A percentile compares a stretch with the other conserved stretches of the same genome.
Conservation (phyloP, 2,888 invertebrate species). For the Drosophila greeni region DNA sequence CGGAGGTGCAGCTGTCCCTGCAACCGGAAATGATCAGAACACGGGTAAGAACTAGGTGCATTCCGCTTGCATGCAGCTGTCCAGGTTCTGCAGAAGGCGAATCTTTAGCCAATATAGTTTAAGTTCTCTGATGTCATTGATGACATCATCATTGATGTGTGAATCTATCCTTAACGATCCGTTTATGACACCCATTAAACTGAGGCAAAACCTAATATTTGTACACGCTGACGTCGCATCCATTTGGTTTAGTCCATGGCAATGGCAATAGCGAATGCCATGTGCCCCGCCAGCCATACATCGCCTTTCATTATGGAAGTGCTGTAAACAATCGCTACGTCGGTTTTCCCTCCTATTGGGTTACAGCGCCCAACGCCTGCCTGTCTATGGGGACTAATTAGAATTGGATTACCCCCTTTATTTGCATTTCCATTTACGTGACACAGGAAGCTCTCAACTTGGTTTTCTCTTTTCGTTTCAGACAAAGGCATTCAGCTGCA, state of each 20-base stretch:
- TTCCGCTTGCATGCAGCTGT: not conserved
- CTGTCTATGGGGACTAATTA: constrained; percentile 13
- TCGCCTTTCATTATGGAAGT: constrained; percentile 33
- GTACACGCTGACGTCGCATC: constrained; percentile 9
- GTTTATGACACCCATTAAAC: not conserved
- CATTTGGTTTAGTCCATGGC: constrained; percentile 10
- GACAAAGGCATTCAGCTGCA: constrained; percentile 54
- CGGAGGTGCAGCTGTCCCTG: constrained; percentile 5
- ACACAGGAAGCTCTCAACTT: constrained; percentile 19
- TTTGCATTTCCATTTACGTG: constrained; percentile 10
- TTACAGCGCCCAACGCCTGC: constrained; percentile 4
- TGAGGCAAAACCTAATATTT: constrained; percentile 8
- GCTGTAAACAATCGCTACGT: constrained; percentile 27
- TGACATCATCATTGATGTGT: not conserved
- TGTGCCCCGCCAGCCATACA: constrained; percentile 1
- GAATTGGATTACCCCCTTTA: constrained; percentile 10
- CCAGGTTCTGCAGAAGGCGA: not conserved
- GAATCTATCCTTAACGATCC: not conserved
- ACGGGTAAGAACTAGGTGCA: constrained; percentile 50
- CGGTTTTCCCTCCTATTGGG: constrained; percentile 17
- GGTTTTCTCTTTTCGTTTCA: constrained; percentile 29
- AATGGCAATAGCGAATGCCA: constrained; percentile 4
- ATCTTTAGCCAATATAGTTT: not conserved
- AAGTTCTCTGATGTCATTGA: not conserved
- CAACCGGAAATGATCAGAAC: constrained; percentile 49